Evolutionary conservation across 2,888 invertebrate species (phyloP), one percentile per base, ranked within the genome.

Genomic region (Drosophila antonietae): DNA sequence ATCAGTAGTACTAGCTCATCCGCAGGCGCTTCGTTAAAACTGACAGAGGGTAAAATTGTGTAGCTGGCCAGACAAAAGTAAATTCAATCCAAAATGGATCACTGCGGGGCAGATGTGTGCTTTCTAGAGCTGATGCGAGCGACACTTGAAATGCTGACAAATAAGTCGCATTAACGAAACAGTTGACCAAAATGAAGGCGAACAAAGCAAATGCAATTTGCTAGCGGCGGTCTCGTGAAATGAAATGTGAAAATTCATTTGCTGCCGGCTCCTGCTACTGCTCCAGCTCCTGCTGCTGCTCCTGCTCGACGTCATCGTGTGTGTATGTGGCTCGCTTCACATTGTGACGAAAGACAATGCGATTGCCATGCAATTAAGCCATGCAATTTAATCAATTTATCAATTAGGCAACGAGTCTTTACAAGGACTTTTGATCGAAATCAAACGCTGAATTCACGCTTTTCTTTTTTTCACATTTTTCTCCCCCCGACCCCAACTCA

Each of bases 341-440:
- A 72, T 56, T 66, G 66, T 66, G 66, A 71, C 46, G 56, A 71
- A 75, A 75, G 80, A 80, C 79, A 74, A 77, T 68, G 66, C 39
- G 62, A 74, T 51, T 71, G 71, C 64, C 79, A 43, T 71, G 83
- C 81, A 84, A 87, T 88, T 87, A 88, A 84, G 83, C 62, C 69
- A 39, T 80, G 85, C 83, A 87, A 87, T 89, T 89, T 83, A 84
- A 89, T 89, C 89, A 87, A 87, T 89, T 87, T 87, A 87, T 78
- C 87, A 89, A 87, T 87, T 85, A 87, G 81, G 75, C 75, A 70
- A 39, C 66, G 31, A n/a, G 28, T 56, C 44, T 35, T 20, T 15
- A 58, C 62, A 23, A 18, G 33, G 59, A 64, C 66, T 58, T 65
- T 73, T 68, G 44, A 55, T 55, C 23, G 55, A 41, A 55, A 55